Conservation (phyloP, 2,797 vertebrate genomes). For the Bucorvus abyssinicus region DNA sequence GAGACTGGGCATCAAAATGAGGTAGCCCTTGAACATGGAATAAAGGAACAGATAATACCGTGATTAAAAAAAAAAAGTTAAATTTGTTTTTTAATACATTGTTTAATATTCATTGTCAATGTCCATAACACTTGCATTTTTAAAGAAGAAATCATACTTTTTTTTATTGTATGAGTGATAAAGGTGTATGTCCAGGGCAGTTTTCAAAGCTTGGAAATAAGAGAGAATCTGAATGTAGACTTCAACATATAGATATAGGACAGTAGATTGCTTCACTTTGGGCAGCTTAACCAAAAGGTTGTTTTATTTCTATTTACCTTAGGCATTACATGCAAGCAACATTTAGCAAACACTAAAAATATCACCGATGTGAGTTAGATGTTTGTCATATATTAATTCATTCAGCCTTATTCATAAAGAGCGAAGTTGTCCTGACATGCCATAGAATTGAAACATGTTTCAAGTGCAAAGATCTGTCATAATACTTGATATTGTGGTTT, state of each 20-base stretch:
- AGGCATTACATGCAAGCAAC: neutral
- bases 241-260: neutral
- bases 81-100: neutral
- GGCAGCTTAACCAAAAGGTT: neutral
- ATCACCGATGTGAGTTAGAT: neutral
- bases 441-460: neutral
- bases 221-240: neutral
- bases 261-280: neutral
- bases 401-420: neutral
- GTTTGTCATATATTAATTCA: neutral
- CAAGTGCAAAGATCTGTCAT: neutral
- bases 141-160: neutral
- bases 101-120: neutral
- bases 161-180: fast-evolving
- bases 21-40: neutral
- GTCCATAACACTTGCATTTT: neutral
- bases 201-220: neutral
- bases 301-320: neutral
- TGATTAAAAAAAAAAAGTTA: neutral
- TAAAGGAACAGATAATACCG: neutral
- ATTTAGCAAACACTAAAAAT: neutral
- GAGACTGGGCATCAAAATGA: neutral
- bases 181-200: neutral
- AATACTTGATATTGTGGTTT: neutral
- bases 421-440: neutral